A percentile compares a stretch with the other conserved stretches of the same genome.
phyloP scores from a whole-genome alignment of 2,113 vertebrate genomes.

The Oncorhynchus keta region DNA sequence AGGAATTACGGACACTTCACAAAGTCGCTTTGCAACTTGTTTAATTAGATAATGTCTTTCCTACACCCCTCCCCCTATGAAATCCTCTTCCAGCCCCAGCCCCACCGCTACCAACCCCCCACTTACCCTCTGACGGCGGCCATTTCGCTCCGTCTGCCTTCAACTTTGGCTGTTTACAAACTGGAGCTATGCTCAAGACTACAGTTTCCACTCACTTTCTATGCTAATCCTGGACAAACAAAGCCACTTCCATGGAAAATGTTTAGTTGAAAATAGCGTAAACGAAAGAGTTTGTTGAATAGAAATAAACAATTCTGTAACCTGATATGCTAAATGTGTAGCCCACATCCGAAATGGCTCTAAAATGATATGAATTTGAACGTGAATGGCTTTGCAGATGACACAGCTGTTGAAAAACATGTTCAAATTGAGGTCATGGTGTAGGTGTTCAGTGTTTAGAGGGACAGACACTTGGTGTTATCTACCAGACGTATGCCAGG shows the following conservation, averaged over 20 bases:
- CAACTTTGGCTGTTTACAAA: conserved; percentile 61
- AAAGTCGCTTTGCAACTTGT: not conserved
- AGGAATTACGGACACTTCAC: not conserved
- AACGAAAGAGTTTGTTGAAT: not conserved
- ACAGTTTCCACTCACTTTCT: not conserved
- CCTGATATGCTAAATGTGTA: too few relatives aligned
- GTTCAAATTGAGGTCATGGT: too few relatives aligned
- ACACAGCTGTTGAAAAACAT: too few relatives aligned
- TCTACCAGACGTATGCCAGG: too few relatives aligned
- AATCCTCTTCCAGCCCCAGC: conserved; percentile 27
- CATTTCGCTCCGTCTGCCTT: conserved; percentile 39
- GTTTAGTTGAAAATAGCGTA: not conserved
- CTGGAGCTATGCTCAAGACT: not conserved
- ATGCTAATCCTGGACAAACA: not conserved
- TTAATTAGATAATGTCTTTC: not conserved
- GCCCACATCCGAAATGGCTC: too few relatives aligned
- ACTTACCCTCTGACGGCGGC: conserved; percentile 48
- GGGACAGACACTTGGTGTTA: too few relatives aligned
- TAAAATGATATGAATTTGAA: too few relatives aligned
- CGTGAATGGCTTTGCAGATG: too few relatives aligned
- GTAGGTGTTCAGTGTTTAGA: too few relatives aligned
- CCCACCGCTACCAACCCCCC: conserved; percentile 32
- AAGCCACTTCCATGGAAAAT: not conserved
- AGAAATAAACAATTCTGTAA: not conserved
- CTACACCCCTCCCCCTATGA: conserved; percentile 17